Base-by-base conservation (phyloP, 2,797 vertebrate genomes). In the Catostomus latipinnis region DNA sequence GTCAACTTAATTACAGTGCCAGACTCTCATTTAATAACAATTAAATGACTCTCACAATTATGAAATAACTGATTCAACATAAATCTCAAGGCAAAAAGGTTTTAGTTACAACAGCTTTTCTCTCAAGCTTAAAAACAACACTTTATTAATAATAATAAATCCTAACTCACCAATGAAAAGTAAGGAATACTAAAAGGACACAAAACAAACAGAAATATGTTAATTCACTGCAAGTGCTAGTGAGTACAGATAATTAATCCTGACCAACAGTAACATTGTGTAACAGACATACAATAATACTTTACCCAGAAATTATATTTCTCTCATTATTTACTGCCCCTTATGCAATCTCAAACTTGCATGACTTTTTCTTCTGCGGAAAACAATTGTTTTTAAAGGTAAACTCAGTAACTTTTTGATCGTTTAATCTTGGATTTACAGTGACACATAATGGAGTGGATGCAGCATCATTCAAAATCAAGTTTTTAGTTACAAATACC, bases 71-170 rank as follows among this genome's bases (percentile, higher is more conserved):
- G 54, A 78, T 13, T 13, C 3, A 48, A 34, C n/a, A 63, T 73
- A 18, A 72, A 61, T 72, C 13, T 66, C 53, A 73, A 80, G 70
- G 70, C 77, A 80, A 73, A 34, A 80, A 58, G 18, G 61, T 80
- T 80, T 66, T 13, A 58, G 45, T 66, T 54, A 56, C 0, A 72
- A 58, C 16, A 58, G 70, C 16, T 80, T 13, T 57, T 66, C 52
- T 56, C 34, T 54, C 68, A 65, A 48, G 57, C 22, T 70, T 70
- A 78, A 16, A 49, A 49, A 72, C 50, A 72, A 73, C 16, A 66
- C 70, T 65, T 77, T 77, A 66, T 22, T 58, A 72, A 72, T 5
- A 14, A 63, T 5, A 5, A 49, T 18, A 63, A 80, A 34, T 34
- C 34, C 34, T 49, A 46, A 1, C 52, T 45, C 70, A 66, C 53